Evolutionary conservation across 2,888 invertebrate species (phyloP), one percentile per base, ranked within the genome.

Genomic region (Scrobipalpa costella): DNA sequence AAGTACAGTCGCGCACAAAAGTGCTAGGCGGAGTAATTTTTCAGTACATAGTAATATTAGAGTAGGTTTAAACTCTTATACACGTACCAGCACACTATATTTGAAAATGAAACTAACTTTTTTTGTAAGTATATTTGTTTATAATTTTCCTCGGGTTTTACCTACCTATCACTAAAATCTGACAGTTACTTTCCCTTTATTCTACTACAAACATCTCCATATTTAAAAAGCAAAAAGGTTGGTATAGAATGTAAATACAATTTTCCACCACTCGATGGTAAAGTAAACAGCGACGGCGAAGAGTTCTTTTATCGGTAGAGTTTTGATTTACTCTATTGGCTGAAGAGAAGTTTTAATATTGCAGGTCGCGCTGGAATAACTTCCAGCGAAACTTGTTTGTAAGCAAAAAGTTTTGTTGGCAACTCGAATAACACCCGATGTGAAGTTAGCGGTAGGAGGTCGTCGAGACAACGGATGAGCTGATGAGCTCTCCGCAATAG

Each of bases 401-500:
- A 38, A 62, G 67, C 66, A 66, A 69, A 67, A 68, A 69, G 63
- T 64, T 63, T 62, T 61, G 64, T 66, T 65, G 64, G 64, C 65
- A 66, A 67, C 65, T 61, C 49, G 63, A 65, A 65, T 27, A 67
- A 64, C 63, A 65, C 63, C 64, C 65, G 50, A 69, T 19, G 73
- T 68, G 67, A 57, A 63, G 50, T 44, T 13, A 52, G 63, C 63
- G 64, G 65, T 47, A 63, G 67, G 62, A 67, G 66, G 69, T 69
- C 70, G 71, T 61, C 65, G 64, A 67, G 67, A 63, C 62, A 65
- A 60, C 68, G 64, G 67, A 66, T 66, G 69, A 68, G 59, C 38
- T 58, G 65, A 65, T 65, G 65, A 65, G 65, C 60, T 60, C 64
- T 62, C 57, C 71, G 72, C 70, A 70, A 74, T 72, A 73, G 79